Evolutionary conservation across 1,140 invertebrate species (phyloP).

Genomic region (Ylistrum balloti): DNA sequence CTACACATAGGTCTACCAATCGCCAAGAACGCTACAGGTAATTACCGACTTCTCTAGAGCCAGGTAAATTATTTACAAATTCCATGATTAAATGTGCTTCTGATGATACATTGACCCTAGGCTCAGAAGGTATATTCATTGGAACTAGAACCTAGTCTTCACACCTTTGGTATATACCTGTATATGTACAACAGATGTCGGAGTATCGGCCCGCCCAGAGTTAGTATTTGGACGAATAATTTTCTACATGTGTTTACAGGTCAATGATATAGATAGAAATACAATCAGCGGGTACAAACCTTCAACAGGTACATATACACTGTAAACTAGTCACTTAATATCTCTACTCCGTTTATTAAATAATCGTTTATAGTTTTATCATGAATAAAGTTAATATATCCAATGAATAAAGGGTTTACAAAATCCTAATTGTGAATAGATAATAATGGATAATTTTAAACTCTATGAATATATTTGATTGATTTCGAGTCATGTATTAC

Average conservation of each 20-base stretch:
- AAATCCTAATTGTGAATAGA: too few relatives aligned
- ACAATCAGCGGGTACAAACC: too few relatives aligned
- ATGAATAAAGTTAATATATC: too few relatives aligned
- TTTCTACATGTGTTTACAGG: background rate
- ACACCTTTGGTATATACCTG: background rate
- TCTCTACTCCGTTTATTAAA: too few relatives aligned
- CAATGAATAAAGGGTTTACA: too few relatives aligned
- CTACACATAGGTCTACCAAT: background rate
- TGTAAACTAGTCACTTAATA: too few relatives aligned
- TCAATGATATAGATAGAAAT: background rate
- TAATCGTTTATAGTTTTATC: too few relatives aligned
- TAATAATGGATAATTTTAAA: too few relatives aligned
- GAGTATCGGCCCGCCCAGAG: background rate
- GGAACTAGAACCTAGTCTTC: background rate
- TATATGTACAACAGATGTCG: background rate
- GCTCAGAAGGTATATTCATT: background rate
- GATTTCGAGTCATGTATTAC: too few relatives aligned
- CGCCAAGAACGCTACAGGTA: background rate
- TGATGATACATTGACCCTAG: background rate
- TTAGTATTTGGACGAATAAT: constrained; percentile 2
- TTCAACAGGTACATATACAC: too few relatives aligned
- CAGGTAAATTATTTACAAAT: constrained; percentile 35
- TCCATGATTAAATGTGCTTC: background rate
- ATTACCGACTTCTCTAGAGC: background rate
- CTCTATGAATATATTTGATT: too few relatives aligned